A percentile compares a stretch with the other conserved stretches of the same genome.
These are phyloP conservation scores for Toxonevra muliebris DNA, from an alignment of 2,888 invertebrate genomes.

Conservation along the genomic window DNA sequence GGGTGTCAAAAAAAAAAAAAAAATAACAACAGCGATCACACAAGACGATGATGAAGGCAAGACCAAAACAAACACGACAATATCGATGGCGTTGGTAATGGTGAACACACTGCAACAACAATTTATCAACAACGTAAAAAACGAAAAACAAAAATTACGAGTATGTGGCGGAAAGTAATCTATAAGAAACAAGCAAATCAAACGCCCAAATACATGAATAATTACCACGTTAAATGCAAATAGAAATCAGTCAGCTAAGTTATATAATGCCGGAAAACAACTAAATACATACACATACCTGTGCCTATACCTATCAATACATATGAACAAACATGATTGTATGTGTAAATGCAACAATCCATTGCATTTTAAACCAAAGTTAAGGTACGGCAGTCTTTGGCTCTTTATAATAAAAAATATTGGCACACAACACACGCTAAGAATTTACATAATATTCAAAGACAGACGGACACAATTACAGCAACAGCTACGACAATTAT, in stretches of 20 bases:
- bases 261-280: no score
- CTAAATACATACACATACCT: no score
- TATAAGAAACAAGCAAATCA: conserved; percentile 18
- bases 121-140: conserved; percentile 19
- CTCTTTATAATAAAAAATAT: neutral
- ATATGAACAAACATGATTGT: no score
- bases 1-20: conserved; percentile 31
- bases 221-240: conserved; percentile 25
- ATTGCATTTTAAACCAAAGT: no score
- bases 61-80: no score
- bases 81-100: neutral
- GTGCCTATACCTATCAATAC: no score
- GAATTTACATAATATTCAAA: neutral
- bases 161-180: neutral
- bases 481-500: neutral
- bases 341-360: no score
- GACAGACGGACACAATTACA: neutral
- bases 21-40: conserved; percentile 30
- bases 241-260: conserved; percentile 5
- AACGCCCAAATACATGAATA: conserved; percentile 33
- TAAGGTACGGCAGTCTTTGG: no score
- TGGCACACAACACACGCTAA: neutral
- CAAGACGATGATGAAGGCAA: conserved; percentile 19
- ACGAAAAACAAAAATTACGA: neutral
- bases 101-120: conserved; percentile 8